Evolutionary conservation across 1,140 invertebrate species (phyloP), one percentile per base, ranked within the genome.

Genomic region (Steinernema feltiae): DNA sequence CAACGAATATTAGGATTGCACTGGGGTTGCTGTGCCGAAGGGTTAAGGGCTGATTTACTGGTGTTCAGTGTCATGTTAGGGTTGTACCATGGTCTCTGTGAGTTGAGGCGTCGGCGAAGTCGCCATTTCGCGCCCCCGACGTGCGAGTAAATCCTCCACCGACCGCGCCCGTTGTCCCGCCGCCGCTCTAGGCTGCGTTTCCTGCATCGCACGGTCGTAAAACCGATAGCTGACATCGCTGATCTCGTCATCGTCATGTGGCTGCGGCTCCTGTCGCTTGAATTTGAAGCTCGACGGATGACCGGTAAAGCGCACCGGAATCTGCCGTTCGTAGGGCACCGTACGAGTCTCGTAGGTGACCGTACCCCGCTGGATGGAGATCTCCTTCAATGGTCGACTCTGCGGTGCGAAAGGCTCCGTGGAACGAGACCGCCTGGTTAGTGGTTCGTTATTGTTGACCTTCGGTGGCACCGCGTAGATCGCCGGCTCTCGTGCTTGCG

Each of bases 41-140:
- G 18, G 35, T 41, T 41, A 7, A 18, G 35, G 7, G 35, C 35
- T 41, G 35, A 41, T 41, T 41, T 41, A 41, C 7, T 41, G 35
- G 7, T 18, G 35, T 7, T 41, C 18, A 41, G 35, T 7, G 35
- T 41, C 29, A 90, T n/a, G n/a, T n/a, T n/a, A n/a, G n/a, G 91
- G 87, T 93, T 91, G 79, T 93, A 92, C 24, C 91, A 92, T n/a
- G 92, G 91, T 78, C 91, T 92, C 17, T 46, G 70, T 24, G 63
- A 71, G 35, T 76, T 46, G n/a, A 31, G 74, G n/a, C 79, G 74
- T 12, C 48, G 76, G 30, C 76, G 69, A 24, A 76, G 71, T 32
- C 80, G 75, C 32, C 72, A 73, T n/a, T 75, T 71, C 46, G 41
- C 76, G 69, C 18, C 74, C 76, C 24, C 80, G 70, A 27, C 72